phyloP scores from a whole-genome alignment of 2,888 invertebrate genomes.

The Drosophila hamatofila region DNA sequence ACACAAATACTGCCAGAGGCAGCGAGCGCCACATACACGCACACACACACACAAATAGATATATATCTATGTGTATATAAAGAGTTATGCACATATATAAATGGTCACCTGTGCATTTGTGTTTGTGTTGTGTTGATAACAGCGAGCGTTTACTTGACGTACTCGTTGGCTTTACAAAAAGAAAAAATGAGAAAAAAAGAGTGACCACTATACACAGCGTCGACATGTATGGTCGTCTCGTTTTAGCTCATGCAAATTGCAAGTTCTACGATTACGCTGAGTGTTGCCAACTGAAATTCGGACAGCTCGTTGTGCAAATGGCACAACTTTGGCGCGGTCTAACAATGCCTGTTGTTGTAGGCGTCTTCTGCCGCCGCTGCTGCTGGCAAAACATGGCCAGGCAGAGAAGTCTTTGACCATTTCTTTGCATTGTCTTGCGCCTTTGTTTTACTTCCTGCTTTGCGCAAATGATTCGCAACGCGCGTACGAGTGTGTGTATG shows the following conservation, averaged over 20 bases:
- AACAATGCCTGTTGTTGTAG: constrained; percentile 57
- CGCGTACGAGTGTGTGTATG: constrained; percentile 1
- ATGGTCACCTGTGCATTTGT: constrained; percentile 40
- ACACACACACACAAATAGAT: constrained; percentile 6
- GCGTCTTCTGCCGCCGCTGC: constrained; percentile 20
- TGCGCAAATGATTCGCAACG: constrained; percentile 14
- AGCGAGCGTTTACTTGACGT: constrained; percentile 49
- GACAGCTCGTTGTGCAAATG: constrained; percentile 42
- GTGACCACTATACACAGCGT: constrained; percentile 34
- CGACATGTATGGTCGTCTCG: constrained; percentile 46
- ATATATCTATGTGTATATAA: neutral
- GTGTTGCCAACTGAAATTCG: constrained; percentile 73
- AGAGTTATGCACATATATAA: constrained; percentile 7
- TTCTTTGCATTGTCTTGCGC: constrained; percentile 29
- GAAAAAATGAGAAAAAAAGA: constrained; percentile 22
- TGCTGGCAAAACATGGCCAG: constrained; percentile 46
- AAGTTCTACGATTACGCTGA: constrained; percentile 23
- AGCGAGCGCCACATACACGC: constrained; percentile 50
- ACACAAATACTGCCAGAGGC: constrained; percentile 29
- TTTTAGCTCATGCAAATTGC: constrained; percentile 45
- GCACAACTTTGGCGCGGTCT: constrained; percentile 61
- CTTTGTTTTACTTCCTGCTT: constrained; percentile 57
- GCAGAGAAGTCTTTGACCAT: constrained; percentile 41
- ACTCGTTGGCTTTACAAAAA: constrained; percentile 42
- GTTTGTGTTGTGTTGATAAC: constrained; percentile 64